These are phyloP conservation scores for Tetramorium simillimum DNA, from an alignment of 1,140 invertebrate species.

Conservation along the genomic window DNA sequence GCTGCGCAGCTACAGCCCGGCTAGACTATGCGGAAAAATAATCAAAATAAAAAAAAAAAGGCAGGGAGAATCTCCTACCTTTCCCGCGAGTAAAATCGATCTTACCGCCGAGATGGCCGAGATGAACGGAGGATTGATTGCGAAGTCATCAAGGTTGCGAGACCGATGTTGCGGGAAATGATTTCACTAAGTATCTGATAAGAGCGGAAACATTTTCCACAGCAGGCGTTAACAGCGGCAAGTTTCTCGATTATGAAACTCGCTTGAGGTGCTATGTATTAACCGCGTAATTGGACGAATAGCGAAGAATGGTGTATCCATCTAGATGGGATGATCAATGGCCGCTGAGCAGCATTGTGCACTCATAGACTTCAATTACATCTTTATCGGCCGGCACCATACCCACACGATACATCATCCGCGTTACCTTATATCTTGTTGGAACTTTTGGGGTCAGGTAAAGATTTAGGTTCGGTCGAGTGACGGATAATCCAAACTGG, in stretches of 20 bases:
- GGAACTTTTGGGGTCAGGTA: slow-evolving; percentile 66
- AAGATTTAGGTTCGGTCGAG: slow-evolving; percentile 70
- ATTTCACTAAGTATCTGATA: slow-evolving; percentile 47
- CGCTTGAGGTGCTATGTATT: slow-evolving; percentile 8
- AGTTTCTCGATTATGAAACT: slow-evolving; percentile 66
- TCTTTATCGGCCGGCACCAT: slow-evolving; percentile 71
- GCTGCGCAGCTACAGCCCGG: neutral
- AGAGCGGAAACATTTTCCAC: neutral
- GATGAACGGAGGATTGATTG: slow-evolving; percentile 31
- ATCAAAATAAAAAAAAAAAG: slow-evolving; percentile 40
- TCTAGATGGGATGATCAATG: slow-evolving; percentile 72
- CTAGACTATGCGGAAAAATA: slow-evolving; percentile 31
- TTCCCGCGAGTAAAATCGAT: slow-evolving; percentile 48
- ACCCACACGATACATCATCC: slow-evolving; percentile 72
- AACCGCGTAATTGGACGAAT: slow-evolving; percentile 60
- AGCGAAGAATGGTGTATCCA: slow-evolving; percentile 22
- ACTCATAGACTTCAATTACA: slow-evolving; percentile 69
- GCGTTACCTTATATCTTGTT: slow-evolving; percentile 35
- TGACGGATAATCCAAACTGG: slow-evolving; percentile 26
- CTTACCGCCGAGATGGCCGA: slow-evolving; percentile 1
- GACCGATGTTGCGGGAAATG: slow-evolving; percentile 23
- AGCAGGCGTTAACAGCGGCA: slow-evolving; percentile 18
- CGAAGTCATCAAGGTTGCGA: neutral
- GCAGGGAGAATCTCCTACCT: neutral
- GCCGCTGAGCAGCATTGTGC: slow-evolving; percentile 41